A percentile compares a stretch with the other conserved stretches of the same genome.
Evolutionary conservation across 1,140 invertebrate genomes (phyloP).

Genomic region (Dendrolimus kikuchii): DNA sequence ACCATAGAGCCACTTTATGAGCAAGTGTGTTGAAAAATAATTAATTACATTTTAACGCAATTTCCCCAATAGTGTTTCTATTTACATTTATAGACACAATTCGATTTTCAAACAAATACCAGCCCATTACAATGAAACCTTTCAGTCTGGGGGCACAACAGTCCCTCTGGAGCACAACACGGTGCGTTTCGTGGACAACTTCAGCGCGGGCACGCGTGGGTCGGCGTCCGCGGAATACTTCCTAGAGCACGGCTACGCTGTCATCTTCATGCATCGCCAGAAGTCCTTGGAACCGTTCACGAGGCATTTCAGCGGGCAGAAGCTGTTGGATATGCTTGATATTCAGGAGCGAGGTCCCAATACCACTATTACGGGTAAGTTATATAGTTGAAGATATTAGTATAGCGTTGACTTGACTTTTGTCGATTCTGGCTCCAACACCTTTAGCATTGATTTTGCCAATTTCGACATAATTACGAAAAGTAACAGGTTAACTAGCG

Average conservation of each 20-base stretch:
- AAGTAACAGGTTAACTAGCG: no score
- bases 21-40: no score
- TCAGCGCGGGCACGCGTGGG: constrained; percentile 96
- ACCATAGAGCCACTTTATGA: no score
- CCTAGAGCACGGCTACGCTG: constrained; percentile 84
- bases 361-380: constrained; percentile 72
- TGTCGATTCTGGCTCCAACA: no score
- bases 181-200: constrained; percentile 98
- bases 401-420: no score
- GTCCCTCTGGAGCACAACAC: constrained; percentile 97
- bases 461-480: no score
- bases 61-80: no score
- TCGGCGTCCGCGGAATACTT: constrained; percentile 97
- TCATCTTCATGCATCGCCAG: constrained; percentile 84
- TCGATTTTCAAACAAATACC: not conserved
- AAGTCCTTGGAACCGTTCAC: constrained; percentile 93
- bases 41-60: no score
- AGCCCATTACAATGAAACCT: constrained; percentile 10
- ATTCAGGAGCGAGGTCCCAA: constrained; percentile 75
- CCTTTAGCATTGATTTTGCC: no score
- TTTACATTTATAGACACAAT: no score
- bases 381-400: no score
- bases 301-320: constrained; percentile 85
- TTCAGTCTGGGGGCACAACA: constrained; percentile 95
- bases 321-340: constrained; percentile 87